These are phyloP conservation scores for Peromyscus aztecus DNA, from an alignment of 2,797 vertebrate species.

Conservation along the genomic window DNA sequence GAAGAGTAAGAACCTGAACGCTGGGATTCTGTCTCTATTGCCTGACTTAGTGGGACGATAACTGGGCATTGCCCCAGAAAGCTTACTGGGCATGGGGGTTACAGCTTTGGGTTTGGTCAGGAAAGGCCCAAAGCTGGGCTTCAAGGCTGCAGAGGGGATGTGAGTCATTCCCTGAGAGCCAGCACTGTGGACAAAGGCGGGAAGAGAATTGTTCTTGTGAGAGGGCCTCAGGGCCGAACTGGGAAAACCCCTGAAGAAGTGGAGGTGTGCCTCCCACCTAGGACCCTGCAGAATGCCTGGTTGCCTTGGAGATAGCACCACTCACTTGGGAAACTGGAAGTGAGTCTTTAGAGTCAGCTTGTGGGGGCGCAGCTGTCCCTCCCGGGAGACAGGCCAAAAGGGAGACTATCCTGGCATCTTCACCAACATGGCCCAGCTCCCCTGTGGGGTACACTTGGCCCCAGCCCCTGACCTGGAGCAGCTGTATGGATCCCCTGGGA, in stretches of 20 bases:
- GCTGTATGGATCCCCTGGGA: not conserved
- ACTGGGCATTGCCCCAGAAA: not conserved
- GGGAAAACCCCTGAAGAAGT: not conserved
- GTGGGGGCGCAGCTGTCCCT: not conserved
- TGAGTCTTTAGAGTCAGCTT: not conserved
- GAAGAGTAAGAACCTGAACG: not conserved
- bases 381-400: not conserved
- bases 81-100: not conserved
- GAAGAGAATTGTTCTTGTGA: constrained; percentile 80
- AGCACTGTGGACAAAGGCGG: constrained; percentile 76
- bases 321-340: not conserved
- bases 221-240: constrained; percentile 36
- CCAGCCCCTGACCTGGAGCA: not conserved
- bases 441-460: not conserved
- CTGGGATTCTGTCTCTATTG: not conserved
- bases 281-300: not conserved
- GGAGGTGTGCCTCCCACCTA: not conserved
- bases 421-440: not conserved
- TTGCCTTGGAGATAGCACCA: not conserved
- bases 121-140: constrained; percentile 31
- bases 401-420: fast-evolving
- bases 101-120: not conserved
- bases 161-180: constrained; percentile 80
- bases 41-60: not conserved
- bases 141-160: constrained; percentile 59